Evolutionary conservation across 2,113 vertebrate genomes (phyloP), one percentile per base, ranked within the genome.

Genomic region (Menura novaehollandiae): DNA sequence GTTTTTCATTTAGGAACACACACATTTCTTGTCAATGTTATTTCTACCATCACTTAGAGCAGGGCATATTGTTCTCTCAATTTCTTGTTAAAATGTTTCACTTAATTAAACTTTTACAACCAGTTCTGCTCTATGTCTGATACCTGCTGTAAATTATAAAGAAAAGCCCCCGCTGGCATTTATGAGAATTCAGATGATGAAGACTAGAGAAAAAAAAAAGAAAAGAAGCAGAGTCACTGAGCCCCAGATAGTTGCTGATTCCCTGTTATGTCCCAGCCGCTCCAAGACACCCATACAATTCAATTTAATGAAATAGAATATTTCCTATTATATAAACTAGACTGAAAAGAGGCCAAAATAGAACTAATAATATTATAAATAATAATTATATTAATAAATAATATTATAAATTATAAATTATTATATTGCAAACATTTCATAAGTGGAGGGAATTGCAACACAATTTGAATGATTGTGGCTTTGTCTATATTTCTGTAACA

Each of bases 101-200:
- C 77, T 89, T 98, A 97, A 98, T 98, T 97, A 98, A 97, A 97
- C 85, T 98, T 98, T 98, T 98, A 98, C 97, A 98, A 97, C 97
- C 96, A 95, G 94, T 92, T 97, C 98, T 98, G 98, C 96, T 97
- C 95, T 96, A 78, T 94, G 97, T 97, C 97, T 95, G 91, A 95
- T 96, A 96, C 95, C 77, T 93, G 85, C 58, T 93, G 77, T 84
- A 94, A 96, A 97, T 97, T 94, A 89, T 69, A 77, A 93, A 87
- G 72, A 77, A 81, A 94, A 93, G 24, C 52, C 77, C 81, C 88
- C 88, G 52, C 64, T 76, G 44, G 93, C 84, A 78, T 97, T 94
- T 92, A 95, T 77, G 81, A 95, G 96, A 95, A 96, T 94, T 95
- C 63, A 88, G 63, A 90, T 16, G 72, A 89, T 71, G 35, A 77